A percentile compares a stretch with the other conserved stretches of the same genome.
Conservation (phyloP, 2,888 invertebrate genomes). For the Palloptera scutellata region DNA sequence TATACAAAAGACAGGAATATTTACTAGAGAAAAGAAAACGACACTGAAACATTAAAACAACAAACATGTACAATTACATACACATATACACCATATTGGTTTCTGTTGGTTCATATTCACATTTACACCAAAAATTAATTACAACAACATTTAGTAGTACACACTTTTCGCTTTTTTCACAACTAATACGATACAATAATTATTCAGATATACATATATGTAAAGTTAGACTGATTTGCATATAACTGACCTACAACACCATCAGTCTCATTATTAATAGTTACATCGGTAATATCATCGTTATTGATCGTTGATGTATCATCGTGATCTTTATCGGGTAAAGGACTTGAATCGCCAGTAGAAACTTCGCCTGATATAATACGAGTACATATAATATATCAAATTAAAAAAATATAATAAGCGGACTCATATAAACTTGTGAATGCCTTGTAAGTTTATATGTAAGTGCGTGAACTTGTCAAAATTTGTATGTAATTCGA, state of each 20-base stretch:
- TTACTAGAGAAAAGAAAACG: constrained; percentile 14
- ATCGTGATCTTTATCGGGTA: constrained; percentile 61
- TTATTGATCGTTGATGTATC: constrained; percentile 54
- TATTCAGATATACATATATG: constrained; percentile 1
- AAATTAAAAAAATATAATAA: constrained; percentile 9
- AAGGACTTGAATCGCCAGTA: constrained; percentile 63
- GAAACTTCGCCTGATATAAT: constrained; percentile 63
- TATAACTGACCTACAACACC: constrained; percentile 64
- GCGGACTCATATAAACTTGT: too few relatives aligned
- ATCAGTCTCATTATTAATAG: constrained; percentile 57
- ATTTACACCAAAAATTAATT: background rate
- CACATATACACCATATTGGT: background rate
- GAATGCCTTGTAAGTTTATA: too few relatives aligned
- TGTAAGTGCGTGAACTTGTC: too few relatives aligned
- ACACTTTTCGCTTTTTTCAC: too few relatives aligned
- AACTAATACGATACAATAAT: background rate
- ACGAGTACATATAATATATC: background rate
- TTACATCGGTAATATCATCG: constrained; percentile 58
- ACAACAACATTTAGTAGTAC: constrained; percentile 10
- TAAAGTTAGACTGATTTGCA: background rate
- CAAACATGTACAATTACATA: constrained; percentile 12
- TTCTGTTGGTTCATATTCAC: background rate
- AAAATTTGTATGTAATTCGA: too few relatives aligned
- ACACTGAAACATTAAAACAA: constrained; percentile 18
- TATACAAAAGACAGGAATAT: too few relatives aligned